These are phyloP conservation scores for Baryphthengus martii DNA, from an alignment of 2,113 vertebrate genomes.

Conservation along the genomic window DNA sequence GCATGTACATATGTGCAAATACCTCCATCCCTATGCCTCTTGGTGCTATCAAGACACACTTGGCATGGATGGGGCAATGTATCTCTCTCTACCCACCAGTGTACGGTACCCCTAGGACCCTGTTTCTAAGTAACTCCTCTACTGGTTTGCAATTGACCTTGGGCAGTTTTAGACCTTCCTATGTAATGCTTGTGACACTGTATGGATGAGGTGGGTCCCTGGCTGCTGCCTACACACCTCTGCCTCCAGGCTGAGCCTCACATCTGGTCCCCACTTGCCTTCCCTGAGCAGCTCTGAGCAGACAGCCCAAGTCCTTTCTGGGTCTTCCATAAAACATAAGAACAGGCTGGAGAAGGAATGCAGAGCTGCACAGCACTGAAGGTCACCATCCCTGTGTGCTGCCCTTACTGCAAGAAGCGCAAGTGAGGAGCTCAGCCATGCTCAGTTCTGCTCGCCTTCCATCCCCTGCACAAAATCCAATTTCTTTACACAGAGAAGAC, in stretches of 20 bases:
- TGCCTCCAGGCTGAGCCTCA: neutral
- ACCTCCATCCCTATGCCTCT: neutral
- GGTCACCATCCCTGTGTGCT: neutral
- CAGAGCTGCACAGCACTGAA: neutral
- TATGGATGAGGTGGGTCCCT: neutral
- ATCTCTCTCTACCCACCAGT: neutral
- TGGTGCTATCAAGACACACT: neutral
- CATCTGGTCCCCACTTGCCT: accelerated
- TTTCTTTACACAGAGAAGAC: neutral
- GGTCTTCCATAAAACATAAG: neutral
- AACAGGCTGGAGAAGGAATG: accelerated
- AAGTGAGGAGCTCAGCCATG: neutral
- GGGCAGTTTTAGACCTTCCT: neutral
- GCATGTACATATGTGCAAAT: neutral
- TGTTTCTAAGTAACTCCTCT: neutral
- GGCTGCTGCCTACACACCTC: accelerated
- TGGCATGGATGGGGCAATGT: neutral
- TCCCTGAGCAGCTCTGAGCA: neutral
- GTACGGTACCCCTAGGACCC: neutral
- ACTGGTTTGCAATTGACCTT: neutral
- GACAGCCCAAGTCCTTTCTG: neutral
- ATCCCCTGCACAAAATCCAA: neutral
- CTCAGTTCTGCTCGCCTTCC: neutral
- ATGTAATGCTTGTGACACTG: neutral
- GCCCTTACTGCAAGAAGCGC: neutral